Evolutionary conservation across 2,113 vertebrate species (phyloP).

Genomic region (Pseudorhombus dupliciocellatus): DNA sequence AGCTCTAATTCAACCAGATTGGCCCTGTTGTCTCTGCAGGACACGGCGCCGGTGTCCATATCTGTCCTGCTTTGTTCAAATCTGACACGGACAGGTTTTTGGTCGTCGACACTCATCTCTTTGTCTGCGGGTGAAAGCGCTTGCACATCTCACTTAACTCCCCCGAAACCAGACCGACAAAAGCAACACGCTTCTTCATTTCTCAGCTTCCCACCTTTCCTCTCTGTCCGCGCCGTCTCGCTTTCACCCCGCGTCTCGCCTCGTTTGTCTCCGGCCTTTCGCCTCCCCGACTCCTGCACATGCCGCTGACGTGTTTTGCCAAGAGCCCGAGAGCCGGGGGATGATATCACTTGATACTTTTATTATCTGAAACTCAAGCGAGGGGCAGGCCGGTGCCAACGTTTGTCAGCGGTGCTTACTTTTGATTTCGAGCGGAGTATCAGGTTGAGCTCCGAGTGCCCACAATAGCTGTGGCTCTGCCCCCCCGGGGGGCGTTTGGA

Average conservation of each 20-base stretch:
- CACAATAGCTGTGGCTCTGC: conserved; percentile 35
- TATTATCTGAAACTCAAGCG: conserved; percentile 45
- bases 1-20: conserved; percentile 5
- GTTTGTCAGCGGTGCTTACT: conserved; percentile 45
- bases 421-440: conserved; percentile 60
- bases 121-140: conserved; percentile 44
- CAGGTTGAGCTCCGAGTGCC: conserved; percentile 55
- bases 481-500: conserved; percentile 37
- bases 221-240: conserved; percentile 6
- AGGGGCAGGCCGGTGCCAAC: conserved; percentile 33
- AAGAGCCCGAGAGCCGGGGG: conserved; percentile 16
- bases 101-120: conserved; percentile 31
- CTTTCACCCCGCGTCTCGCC: neutral
- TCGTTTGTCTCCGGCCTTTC: conserved; percentile 41
- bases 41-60: neutral
- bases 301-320: conserved; percentile 42
- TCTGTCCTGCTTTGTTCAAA: neutral
- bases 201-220: conserved; percentile 38
- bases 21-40: conserved; percentile 23
- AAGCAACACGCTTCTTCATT: conserved; percentile 39
- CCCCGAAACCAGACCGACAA: conserved; percentile 50
- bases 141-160: conserved; percentile 47
- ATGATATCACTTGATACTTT: conserved; percentile 54
- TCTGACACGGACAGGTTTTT: conserved; percentile 3
- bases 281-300: conserved; percentile 24